Evolutionary conservation across 1,140 invertebrate species (phyloP).

Genomic region (Radopholus similis): DNA sequence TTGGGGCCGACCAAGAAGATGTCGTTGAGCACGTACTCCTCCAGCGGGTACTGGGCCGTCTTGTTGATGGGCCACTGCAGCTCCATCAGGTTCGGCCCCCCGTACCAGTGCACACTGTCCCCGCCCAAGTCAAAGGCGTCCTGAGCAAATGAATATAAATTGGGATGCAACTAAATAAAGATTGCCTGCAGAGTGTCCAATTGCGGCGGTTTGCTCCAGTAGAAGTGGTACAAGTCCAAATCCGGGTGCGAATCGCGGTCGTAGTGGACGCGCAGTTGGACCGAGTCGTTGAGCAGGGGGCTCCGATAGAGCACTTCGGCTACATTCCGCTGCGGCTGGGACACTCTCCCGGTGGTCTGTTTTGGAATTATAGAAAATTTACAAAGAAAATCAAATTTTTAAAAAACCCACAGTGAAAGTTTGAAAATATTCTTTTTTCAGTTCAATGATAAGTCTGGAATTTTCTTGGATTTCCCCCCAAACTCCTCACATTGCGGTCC

Average conservation of each 20-base stretch:
- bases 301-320: too few species aligned
- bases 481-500: too few species aligned
- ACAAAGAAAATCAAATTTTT: too few species aligned
- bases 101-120: conserved; percentile 26
- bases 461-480: too few species aligned
- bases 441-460: too few species aligned
- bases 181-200: conserved; percentile 3
- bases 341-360: too few species aligned
- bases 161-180: too few species aligned
- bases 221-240: conserved; percentile 18
- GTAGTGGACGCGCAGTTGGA: not conserved
- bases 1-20: conserved; percentile 6
- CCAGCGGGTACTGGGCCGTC: conserved; percentile 7
- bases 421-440: too few species aligned
- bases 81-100: conserved; percentile 17
- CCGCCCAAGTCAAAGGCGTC: not conserved
- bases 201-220: conserved; percentile 10
- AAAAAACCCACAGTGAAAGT: too few species aligned
- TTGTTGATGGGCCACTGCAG: conserved; percentile 32
- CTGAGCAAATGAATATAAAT: not conserved
- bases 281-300: too few species aligned
- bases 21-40: conserved; percentile 23
- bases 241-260: not conserved
- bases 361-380: too few species aligned
- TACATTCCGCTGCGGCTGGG: too few species aligned